Base-by-base conservation (phyloP, 2,113 vertebrate genomes). In the Bostrychus sinensis region DNA sequence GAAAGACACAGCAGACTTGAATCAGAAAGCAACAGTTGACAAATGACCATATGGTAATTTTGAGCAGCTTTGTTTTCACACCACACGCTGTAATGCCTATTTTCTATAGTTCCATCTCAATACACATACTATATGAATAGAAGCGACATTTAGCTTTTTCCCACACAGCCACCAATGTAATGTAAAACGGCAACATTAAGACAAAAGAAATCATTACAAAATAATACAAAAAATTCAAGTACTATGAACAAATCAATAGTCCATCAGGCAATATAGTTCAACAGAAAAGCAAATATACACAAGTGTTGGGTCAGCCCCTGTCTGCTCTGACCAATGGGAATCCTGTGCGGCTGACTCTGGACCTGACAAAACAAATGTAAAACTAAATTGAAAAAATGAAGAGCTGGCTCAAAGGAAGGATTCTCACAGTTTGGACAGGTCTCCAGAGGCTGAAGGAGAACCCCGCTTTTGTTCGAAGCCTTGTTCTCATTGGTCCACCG, bases 151-250 rank as follows among this genome's bases (percentile, higher is more conserved):
- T 45, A 63, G 80, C 62, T 43, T 73, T 64, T 78, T 54, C 55
- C 67, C 71, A 82, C 72, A 76, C 75, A 75, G 60, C 76, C 85
- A 84, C 74, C 51, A 55, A 77, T 78, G 20, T 26, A 72, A 81
- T 74, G 75, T 58, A 79, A 75, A 82, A 66, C n/a, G 74, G 66
- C 59, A 50, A 85, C 79, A 59, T 77, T 58, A 81, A 78, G 81
- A 83, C 84, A 71, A 81, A 77, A 71, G 25, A 53, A 65, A 61
- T 77, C 23, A 70, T 65, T 61, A 80, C 87, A 91, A 91, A 92
- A 94, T 80, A 89, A 90, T 92, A 92, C 91, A 92, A 66, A 26
- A 37, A 93, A 93, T 97, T 98, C 95, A 97, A 98, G 96, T 96
- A 96, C 94, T 95, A 96, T 94, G 60, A 97, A 89, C 93, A 94